These are phyloP conservation scores for Sclerurus mexicanus DNA, from an alignment of 2,113 vertebrate genomes.

Conservation along the genomic window DNA sequence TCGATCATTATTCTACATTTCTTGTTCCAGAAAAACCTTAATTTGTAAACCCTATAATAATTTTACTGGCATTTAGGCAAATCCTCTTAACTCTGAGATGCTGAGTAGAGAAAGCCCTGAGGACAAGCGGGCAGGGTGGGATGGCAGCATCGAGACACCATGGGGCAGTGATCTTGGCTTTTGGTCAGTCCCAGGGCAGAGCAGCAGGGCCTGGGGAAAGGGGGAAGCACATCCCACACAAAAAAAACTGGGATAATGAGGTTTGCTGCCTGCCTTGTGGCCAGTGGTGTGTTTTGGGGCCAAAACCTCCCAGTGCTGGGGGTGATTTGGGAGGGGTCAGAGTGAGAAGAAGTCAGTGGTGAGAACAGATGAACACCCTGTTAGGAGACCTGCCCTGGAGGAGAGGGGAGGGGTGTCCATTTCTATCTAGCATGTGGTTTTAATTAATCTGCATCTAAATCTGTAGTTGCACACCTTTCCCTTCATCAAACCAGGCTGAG, in stretches of 20 bases:
- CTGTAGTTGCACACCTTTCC: neutral
- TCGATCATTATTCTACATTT: neutral
- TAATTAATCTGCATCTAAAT: neutral
- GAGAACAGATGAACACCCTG: neutral
- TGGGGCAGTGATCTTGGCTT: neutral
- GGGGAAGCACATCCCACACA: neutral
- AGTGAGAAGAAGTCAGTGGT: neutral
- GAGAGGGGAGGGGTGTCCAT: neutral
- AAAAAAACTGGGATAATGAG: neutral
- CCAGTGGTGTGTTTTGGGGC: neutral
- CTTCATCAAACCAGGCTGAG: neutral
- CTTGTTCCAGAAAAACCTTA: neutral
- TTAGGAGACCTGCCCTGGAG: neutral
- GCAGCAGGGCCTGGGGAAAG: neutral
- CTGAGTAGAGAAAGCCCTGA: neutral
- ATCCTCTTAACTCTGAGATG: neutral
- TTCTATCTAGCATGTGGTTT: neutral
- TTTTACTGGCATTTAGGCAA: neutral
- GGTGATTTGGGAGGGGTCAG: neutral
- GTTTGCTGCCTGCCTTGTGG: neutral
- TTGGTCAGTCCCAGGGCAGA: neutral
- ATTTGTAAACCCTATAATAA: neutral
- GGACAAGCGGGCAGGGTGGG: neutral
- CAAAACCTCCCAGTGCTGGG: neutral
- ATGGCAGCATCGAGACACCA: neutral